phyloP scores from a whole-genome alignment of 2,113 vertebrate species.

The Colaptes auratus region DNA sequence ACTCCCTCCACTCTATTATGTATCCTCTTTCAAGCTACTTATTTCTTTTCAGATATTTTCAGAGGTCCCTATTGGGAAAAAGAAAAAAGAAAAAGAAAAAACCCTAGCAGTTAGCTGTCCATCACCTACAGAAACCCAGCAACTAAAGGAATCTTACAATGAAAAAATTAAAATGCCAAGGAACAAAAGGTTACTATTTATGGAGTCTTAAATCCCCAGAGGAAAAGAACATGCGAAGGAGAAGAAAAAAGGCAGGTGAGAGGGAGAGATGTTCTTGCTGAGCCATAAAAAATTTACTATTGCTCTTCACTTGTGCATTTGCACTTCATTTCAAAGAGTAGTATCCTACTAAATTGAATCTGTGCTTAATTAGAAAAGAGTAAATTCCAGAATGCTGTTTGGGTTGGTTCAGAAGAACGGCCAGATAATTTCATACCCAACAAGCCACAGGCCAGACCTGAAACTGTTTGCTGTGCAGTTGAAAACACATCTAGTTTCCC shows the following conservation, averaged over 20 bases:
- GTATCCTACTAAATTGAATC: neutral
- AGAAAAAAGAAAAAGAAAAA: neutral
- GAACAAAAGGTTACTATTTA: conserved; percentile 40
- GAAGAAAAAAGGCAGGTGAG: neutral
- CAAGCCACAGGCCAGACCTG: neutral
- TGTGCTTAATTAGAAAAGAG: conserved; percentile 9
- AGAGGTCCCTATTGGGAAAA: neutral
- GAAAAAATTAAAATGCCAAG: neutral
- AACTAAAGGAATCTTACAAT: neutral
- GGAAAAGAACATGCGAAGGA: neutral
- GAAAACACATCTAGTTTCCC: neutral
- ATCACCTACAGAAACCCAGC: neutral
- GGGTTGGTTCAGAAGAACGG: neutral
- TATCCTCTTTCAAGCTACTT: neutral
- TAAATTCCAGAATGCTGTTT: neutral
- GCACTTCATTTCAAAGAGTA: neutral
- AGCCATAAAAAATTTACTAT: neutral
- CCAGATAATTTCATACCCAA: neutral
- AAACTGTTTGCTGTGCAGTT: neutral
- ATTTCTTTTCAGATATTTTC: neutral
- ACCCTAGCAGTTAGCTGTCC: neutral
- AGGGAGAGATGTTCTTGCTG: neutral
- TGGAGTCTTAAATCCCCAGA: neutral
- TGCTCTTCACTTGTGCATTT: neutral
- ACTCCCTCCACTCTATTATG: neutral